A percentile compares a stretch with the other conserved stretches of the same genome.
These are phyloP conservation scores for Zonitis immaculata DNA, from an alignment of 2,888 invertebrate species.

Conservation along the genomic window DNA sequence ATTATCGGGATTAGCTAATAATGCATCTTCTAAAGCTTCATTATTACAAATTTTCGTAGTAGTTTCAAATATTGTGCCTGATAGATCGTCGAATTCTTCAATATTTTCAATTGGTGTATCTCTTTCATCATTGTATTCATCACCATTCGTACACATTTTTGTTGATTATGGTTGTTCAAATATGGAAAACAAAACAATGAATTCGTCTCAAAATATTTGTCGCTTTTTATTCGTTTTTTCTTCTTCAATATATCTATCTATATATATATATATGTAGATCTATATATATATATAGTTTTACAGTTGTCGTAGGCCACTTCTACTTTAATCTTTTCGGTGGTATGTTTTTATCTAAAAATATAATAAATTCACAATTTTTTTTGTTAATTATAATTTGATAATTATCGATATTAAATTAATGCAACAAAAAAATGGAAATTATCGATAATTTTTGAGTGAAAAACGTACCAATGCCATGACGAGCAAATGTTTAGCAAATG, in stretches of 20 bases:
- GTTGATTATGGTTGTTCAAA: not conserved
- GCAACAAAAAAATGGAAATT: not conserved
- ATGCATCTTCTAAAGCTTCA: conserved; percentile 45
- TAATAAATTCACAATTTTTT: not conserved
- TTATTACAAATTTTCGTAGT: conserved; percentile 39
- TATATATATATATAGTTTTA: not conserved
- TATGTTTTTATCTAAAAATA: conserved; percentile 41
- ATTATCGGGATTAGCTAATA: conserved; percentile 47
- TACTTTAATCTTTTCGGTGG: conserved; percentile 40
- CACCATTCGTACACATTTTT: conserved; percentile 22
- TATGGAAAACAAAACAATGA: not conserved
- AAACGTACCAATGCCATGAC: conserved; percentile 50
- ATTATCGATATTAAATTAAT: not conserved
- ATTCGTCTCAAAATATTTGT: conserved; percentile 21
- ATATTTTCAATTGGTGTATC: conserved; percentile 27
- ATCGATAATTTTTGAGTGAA: conserved; percentile 11
- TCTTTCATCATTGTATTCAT: conserved; percentile 30
- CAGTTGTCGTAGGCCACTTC: conserved; percentile 32
- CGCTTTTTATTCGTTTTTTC: conserved; percentile 25
- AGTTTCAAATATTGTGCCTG: conserved; percentile 44
- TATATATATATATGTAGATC: too few relatives aligned
- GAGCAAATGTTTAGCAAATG: conserved; percentile 50
- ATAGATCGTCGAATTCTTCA: conserved; percentile 42
- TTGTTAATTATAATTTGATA: not conserved
- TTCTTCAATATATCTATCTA: too few relatives aligned